These are phyloP conservation scores for Ips nitidus DNA, from an alignment of 1,140 invertebrate genomes.

Conservation along the genomic window DNA sequence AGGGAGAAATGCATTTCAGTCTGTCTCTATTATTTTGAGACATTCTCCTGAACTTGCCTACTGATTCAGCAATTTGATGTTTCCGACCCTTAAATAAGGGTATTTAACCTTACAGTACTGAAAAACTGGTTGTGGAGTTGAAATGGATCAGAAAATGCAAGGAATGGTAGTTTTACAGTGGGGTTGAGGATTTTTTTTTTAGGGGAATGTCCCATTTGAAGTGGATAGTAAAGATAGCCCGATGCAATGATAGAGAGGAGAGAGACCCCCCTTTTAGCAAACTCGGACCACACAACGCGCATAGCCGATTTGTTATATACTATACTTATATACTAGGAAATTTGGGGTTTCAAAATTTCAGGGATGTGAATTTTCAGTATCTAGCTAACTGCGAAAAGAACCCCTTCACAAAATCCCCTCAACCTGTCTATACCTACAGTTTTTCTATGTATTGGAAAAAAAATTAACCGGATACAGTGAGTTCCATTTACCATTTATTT, in stretches of 20 bases:
- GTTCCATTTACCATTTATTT: constrained; percentile 18
- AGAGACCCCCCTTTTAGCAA: constrained; percentile 10
- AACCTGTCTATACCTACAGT: constrained; percentile 53
- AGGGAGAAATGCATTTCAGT: constrained; percentile 11
- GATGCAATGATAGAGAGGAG: constrained; percentile 27
- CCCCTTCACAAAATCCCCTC: constrained; percentile 50
- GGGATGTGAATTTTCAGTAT: constrained; percentile 50
- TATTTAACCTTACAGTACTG: too few species aligned
- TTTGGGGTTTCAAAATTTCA: constrained; percentile 41
- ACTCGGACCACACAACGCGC: constrained; percentile 26
- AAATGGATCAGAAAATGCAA: not conserved
- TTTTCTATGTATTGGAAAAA: constrained; percentile 35
- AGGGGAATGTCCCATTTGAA: constrained; percentile 8
- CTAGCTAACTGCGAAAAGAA: constrained; percentile 53
- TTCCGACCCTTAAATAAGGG: too few species aligned
- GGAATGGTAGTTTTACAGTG: not conserved
- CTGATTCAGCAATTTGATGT: too few species aligned
- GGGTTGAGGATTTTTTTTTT: not conserved
- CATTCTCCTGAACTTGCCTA: not conserved
- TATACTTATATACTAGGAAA: constrained; percentile 43
- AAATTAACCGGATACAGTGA: constrained; percentile 37
- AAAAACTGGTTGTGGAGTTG: too few species aligned
- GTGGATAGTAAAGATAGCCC: constrained; percentile 21
- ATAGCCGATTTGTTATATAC: constrained; percentile 36
- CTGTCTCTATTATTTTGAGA: constrained; percentile 12